phyloP scores from a whole-genome alignment of 2,113 vertebrate genomes.

The Catharus fuscescens region DNA sequence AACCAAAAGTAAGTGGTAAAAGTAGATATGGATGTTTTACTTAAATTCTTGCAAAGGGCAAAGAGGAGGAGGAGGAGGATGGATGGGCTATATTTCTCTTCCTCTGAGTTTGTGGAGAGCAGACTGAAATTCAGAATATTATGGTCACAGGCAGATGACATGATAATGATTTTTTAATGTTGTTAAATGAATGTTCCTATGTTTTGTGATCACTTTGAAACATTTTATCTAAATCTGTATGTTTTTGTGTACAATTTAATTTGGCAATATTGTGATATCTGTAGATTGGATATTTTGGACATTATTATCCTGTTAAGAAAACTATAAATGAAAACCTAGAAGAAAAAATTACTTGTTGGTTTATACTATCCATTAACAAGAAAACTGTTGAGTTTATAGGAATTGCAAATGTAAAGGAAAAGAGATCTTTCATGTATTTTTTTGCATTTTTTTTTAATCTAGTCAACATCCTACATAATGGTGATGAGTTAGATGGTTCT shows the following conservation, averaged over 20 bases:
- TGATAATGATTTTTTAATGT: background rate
- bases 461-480: background rate
- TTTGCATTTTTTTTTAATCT: background rate
- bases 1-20: constrained; percentile 34
- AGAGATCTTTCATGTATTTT: background rate
- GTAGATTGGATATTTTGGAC: background rate
- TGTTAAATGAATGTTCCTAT: background rate
- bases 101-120: background rate
- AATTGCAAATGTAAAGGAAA: background rate
- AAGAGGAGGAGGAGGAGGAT: background rate
- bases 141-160: constrained; percentile 6
- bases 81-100: background rate
- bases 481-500: background rate
- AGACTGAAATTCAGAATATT: constrained; percentile 34
- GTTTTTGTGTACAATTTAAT: background rate
- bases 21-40: constrained; percentile 19
- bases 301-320: background rate
- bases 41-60: constrained; percentile 12
- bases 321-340: background rate
- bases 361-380: background rate
- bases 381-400: background rate
- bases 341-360: background rate
- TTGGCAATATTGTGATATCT: background rate
- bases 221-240: background rate
- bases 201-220: background rate